These are phyloP conservation scores for Melieria omissa DNA, from an alignment of 2,888 invertebrate species.

Conservation along the genomic window DNA sequence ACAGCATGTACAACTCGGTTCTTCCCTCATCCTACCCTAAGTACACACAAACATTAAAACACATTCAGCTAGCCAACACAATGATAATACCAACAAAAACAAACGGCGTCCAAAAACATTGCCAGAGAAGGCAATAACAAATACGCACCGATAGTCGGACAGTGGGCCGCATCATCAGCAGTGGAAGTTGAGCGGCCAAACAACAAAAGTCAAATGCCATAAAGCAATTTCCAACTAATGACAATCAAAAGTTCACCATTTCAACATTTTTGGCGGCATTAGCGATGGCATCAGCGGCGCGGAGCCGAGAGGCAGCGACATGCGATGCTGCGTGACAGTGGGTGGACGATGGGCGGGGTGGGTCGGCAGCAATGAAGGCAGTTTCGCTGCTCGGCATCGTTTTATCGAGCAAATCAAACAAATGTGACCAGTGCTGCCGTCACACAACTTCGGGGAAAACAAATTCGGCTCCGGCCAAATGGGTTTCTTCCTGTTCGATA, in stretches of 20 bases:
- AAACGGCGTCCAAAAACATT: not conserved
- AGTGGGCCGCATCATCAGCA: not conserved
- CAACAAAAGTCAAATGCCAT: slow-evolving; percentile 27
- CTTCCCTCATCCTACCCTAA: too few relatives aligned
- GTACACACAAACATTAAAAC: too few relatives aligned
- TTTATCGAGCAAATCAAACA: slow-evolving; percentile 18
- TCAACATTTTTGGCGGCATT: not conserved
- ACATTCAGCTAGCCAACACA: too few relatives aligned
- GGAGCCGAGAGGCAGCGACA: not conserved
- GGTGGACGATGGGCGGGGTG: not conserved
- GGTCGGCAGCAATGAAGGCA: not conserved
- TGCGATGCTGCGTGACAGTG: not conserved
- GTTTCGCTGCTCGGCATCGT: not conserved
- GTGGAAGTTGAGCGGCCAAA: not conserved
- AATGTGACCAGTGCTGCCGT: slow-evolving; percentile 2
- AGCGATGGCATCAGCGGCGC: not conserved
- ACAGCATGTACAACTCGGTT: too few relatives aligned
- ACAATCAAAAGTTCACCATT: slow-evolving; percentile 24
- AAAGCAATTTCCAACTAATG: slow-evolving; percentile 29
- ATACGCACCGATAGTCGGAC: not conserved
- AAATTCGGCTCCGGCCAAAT: not conserved
- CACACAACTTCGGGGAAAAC: not conserved
- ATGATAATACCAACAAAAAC: not conserved
- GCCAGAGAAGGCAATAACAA: not conserved
- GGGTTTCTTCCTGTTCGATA: too few relatives aligned